Base-by-base conservation (phyloP, 1,140 invertebrate genomes). In the Geopemphigus sp. region DNA sequence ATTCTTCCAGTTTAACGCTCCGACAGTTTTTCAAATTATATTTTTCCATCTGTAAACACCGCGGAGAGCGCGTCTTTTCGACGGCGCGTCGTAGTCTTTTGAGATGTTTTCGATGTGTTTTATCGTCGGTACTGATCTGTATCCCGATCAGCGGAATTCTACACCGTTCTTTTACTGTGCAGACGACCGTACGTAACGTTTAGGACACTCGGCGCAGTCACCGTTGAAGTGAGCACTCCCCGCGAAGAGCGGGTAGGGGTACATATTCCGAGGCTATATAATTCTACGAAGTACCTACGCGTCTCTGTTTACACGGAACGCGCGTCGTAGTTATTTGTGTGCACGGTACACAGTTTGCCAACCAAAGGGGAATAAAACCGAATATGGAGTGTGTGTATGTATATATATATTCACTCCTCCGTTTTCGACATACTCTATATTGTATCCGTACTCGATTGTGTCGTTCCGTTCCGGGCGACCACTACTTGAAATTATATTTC, bases 1-100 rank as follows among this genome's bases (percentile, higher is more conserved):
- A 12, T 47, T 68, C 14, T 68, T 68, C 64, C 64, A 68, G 64
- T 24, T 45, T 68, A 68, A 68, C 64, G 64, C 64, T 24, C n/a
- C 39, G 32, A 68, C 64, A 47, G 64, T 68, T 47, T 15, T 45
- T 5, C 63, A 39, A 66, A 66, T 66, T 47, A 26, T 39, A 68
- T 39, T 68, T 68, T 24, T 15, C 39, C n/a, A 45, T 24, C 15
- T 47, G n/a, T 17, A 66, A n/a, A 68, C n/a, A n/a, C n/a, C n/a
- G n/a, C n/a, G n/a, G n/a, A n/a, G n/a, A 22, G 54, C 32, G 32
- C 5, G 10, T 45, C 12, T 6, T 45, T 66, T 64, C 6, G 29
- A 1, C 29, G 61, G 22, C 22, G 8, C 5, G 19, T 45, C n/a
- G n/a, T n/a, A n/a, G 10, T 64, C 14, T 47, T 15, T 57, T 22